Base-by-base conservation (phyloP, 2,113 vertebrate species). In the Epinephelus cyanopodus region DNA sequence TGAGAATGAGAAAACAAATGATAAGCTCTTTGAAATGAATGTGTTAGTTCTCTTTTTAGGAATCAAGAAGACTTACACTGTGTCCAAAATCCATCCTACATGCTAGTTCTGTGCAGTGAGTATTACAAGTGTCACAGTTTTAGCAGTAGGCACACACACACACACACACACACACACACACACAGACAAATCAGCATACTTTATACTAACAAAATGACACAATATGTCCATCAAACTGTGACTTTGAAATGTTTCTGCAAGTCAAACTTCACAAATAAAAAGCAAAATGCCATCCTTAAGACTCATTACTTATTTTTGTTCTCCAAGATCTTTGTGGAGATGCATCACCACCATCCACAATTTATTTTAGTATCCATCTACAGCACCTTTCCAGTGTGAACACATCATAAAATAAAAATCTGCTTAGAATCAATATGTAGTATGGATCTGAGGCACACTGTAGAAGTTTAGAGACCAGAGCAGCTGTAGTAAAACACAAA, bases 1-100 rank as follows among this genome's bases (percentile, higher is more conserved):
- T 99, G 64, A 48, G 74, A 71, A 77, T 3, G 2, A 79, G 12
- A 83, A 52, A 27, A 74, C 14, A 63, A 39, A 33, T 15, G 15
- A 25, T 47, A 19, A 48, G 6, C 5, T 29, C 18, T 23, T 74
- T 45, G 27, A 2, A 25, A 15, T 13, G 2, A 21, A 48, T 67
- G 39, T 58, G 12, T 19, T 29, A 57, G 12, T 54, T 42, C 3
- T 39, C 54, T 53, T 63, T 2, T 47, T 14, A 45, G 42, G 42
- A 45, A 45, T 0, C 9, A 45, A 45, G 12, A 45, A 47, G 0
- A 45, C 13, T 1, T 45, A 63, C 0, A 0, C 17, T 52, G 6
- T 58, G 62, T 61, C 15, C 15, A 17, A 57, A 77, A 66, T 37
- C 12, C n/a, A 27, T 14, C 25, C 9, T 1, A 17, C 5, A 66